phyloP scores from a whole-genome alignment of 2,113 vertebrate species.

The Mandrillus leucophaeus region DNA sequence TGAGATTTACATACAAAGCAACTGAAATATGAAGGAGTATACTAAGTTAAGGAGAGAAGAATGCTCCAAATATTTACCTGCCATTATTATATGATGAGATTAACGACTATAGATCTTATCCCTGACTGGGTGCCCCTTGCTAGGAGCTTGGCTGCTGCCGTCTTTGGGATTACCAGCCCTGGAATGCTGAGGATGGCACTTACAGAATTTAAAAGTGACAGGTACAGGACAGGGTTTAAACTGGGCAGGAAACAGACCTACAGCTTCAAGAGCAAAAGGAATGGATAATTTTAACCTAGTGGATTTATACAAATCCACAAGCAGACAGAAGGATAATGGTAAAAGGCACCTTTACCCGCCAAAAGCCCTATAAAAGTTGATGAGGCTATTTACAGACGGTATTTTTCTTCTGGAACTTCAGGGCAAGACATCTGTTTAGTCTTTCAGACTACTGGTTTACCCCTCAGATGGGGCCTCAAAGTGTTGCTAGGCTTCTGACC shows the following conservation, averaged over 20 bases:
- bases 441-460: not conserved
- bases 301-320: not conserved
- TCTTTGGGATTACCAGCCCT: not conserved
- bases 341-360: not conserved
- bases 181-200: not conserved
- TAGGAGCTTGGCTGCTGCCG: not conserved
- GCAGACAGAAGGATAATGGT: not conserved
- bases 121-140: not conserved
- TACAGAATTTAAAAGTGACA: not conserved
- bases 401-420: not conserved
- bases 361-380: not conserved
- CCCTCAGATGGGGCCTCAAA: not conserved
- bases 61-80: not conserved
- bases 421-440: not conserved
- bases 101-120: not conserved
- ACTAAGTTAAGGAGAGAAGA: not conserved
- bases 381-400: not conserved
- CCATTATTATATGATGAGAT: accelerated
- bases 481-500: not conserved
- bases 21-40: not conserved
- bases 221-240: not conserved
- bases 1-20: not conserved
- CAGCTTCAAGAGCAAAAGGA: not conserved
- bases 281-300: not conserved
- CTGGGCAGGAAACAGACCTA: not conserved